phyloP scores from a whole-genome alignment of 53 echinoderm and acorn worm genomes.

The Antedon mediterranea region DNA sequence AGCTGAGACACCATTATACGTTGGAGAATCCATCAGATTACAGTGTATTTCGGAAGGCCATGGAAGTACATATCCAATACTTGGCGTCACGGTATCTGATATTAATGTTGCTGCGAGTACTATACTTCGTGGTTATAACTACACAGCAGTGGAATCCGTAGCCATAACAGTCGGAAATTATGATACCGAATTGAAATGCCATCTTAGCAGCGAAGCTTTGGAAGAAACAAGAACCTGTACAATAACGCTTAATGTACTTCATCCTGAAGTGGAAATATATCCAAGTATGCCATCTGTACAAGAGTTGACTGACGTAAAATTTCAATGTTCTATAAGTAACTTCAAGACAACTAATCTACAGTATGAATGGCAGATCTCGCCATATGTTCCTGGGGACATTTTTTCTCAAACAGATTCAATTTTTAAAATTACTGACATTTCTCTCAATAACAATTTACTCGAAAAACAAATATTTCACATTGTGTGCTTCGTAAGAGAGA shows the following conservation, averaged over 20 bases:
- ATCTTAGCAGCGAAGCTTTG: background rate
- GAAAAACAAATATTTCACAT: background rate
- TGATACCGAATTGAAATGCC: background rate
- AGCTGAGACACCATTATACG: background rate
- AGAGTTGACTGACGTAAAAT: background rate
- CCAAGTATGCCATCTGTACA: background rate
- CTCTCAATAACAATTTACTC: background rate
- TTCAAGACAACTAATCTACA: background rate
- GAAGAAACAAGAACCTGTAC: background rate
- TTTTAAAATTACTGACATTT: background rate
- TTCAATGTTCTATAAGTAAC: background rate
- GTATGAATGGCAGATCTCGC: background rate
- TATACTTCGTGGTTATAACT: background rate
- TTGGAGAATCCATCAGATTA: background rate
- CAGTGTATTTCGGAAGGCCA: background rate
- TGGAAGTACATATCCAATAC: background rate
- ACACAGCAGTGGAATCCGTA: background rate
- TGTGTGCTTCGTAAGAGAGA: background rate
- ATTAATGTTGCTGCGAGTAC: background rate
- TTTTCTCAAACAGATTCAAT: background rate
- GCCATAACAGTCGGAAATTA: background rate
- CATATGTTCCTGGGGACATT: background rate
- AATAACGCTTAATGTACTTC: background rate
- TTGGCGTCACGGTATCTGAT: background rate
- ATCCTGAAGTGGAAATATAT: background rate